Evolutionary conservation across 2,797 vertebrate species (phyloP).

Genomic region (Crocodylus rhombifer): DNA sequence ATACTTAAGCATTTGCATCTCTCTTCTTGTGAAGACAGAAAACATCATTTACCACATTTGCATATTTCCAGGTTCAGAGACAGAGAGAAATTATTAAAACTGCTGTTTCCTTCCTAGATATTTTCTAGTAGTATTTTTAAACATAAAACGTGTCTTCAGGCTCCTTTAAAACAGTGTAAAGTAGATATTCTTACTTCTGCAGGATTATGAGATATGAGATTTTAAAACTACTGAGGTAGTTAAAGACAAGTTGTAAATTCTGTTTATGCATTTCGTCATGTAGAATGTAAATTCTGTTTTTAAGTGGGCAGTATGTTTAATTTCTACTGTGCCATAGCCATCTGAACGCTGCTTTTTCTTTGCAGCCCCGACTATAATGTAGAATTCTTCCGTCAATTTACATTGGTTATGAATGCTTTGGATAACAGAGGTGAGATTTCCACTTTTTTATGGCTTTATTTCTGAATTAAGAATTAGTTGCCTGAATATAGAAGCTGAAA

Average conservation of each 20-base stretch:
- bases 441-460: not conserved
- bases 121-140: not conserved
- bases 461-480: not conserved
- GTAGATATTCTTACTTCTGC: constrained; percentile 22
- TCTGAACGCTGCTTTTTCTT: constrained; percentile 57
- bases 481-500: not conserved
- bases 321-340: constrained; percentile 1
- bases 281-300: fast-evolving
- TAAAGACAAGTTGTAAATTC: not conserved
- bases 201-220: not conserved
- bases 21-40: not conserved
- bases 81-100: not conserved
- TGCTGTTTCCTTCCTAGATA: not conserved
- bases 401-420: constrained; percentile 97
- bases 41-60: not conserved
- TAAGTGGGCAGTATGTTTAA: not conserved
- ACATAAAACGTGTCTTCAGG: not conserved
- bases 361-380: constrained; percentile 95
- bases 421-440: constrained; percentile 93
- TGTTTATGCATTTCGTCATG: not conserved
- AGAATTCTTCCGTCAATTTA: constrained; percentile 96
- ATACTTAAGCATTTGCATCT: not conserved
- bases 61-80: not conserved
- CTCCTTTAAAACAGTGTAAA: constrained; percentile 26
- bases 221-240: constrained; percentile 18